Evolutionary conservation across 2,113 vertebrate genomes (phyloP).

Genomic region (Ciconia boyciana): DNA sequence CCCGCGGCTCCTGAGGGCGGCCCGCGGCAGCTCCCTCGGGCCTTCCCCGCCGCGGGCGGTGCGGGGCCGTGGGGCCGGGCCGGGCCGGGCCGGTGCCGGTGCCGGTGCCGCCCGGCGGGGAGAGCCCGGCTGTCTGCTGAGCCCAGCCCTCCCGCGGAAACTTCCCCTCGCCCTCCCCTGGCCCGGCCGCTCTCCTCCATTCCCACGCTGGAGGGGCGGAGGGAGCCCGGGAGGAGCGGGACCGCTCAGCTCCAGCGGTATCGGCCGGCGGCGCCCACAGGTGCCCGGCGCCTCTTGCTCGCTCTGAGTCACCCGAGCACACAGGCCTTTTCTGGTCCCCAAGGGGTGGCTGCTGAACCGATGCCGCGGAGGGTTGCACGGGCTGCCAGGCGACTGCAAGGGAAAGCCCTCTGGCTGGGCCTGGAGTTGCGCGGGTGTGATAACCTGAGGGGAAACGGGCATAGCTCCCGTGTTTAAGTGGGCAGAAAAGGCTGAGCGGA

Average conservation of each 20-base stretch:
- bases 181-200: rapidly evolving
- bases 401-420: rapidly evolving
- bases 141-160: not conserved
- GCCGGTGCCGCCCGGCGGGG: too few species aligned
- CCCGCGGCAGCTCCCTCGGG: rapidly evolving
- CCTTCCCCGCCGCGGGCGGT: not conserved
- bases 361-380: rapidly evolving
- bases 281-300: rapidly evolving
- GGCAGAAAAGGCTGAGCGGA: not conserved
- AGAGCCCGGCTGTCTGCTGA: too few species aligned
- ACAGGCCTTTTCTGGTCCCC: rapidly evolving
- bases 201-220: too few species aligned
- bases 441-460: not conserved
- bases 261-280: not conserved
- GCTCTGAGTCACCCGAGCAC: rapidly evolving
- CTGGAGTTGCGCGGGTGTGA: not conserved
- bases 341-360: rapidly evolving
- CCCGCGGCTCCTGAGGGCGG: rapidly evolving
- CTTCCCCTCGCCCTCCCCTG: too few species aligned
- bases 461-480: rapidly evolving
- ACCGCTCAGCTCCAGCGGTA: too few species aligned
- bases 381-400: not conserved
- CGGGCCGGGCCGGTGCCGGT: rapidly evolving
- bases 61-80: rapidly evolving
- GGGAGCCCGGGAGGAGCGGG: too few species aligned